Evolutionary conservation across 2,888 invertebrate species (phyloP), one percentile per base, ranked within the genome.

Genomic region (Agyllia agylla): DNA sequence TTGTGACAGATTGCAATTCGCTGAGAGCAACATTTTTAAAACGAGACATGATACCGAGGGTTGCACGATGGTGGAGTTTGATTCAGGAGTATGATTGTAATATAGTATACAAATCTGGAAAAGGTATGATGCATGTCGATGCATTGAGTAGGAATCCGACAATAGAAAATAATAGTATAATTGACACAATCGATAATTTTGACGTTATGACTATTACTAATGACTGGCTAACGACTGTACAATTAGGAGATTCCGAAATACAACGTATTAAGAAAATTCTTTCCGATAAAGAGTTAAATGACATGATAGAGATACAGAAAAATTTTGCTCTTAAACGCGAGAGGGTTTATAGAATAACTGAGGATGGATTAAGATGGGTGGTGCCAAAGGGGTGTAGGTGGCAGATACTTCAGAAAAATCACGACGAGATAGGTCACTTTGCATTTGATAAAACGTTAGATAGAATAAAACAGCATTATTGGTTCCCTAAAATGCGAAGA

Each of bases 1-100:
- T 57, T n/a, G n/a, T 49, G 1, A 49, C 49, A 49, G 49, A 49
- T 20, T 49, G 49, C n/a, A 49, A 49, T 5, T 49, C 49, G 0
- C 5, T 49, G n/a, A 49, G 49, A 49, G 49, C 49, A n/a, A 95
- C 94, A 11, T 95, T 94, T 17, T 94, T 94, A 8, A 90, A 87
- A 73, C 94, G 95, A 49, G 95, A 94, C 87, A 92, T 95, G 5
- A 78, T 90, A n/a, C 94, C 95, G 9, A 80, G 95, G 84, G 93
- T 95, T 35, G 95, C 93, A 3, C 73, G 95, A 42, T 95, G 96
- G 95, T 96, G 95, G 95, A 73, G 95, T 15, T 38, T 33, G 27
- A 86, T 94, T 3, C 94, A 94, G 83, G 95, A 96, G 83, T 96
- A 92, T 84, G 92, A 94, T 73, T 96, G 95, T 83, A 93, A 92